phyloP scores from a whole-genome alignment of 2,888 invertebrate genomes.

The Portevinia maculata region DNA sequence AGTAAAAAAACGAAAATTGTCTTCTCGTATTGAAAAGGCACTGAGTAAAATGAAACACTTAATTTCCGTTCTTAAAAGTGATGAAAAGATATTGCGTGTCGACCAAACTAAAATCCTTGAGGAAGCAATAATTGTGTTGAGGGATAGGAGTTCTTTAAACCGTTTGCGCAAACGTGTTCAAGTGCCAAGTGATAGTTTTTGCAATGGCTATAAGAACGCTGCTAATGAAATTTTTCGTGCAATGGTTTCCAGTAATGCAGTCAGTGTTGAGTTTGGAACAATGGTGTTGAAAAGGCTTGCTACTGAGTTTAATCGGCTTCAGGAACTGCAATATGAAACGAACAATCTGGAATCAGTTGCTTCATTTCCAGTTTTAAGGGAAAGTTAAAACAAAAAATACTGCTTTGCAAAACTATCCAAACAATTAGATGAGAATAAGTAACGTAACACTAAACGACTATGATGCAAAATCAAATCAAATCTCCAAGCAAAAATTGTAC shows the following conservation, averaged over 20 bases:
- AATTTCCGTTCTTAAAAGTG: slow-evolving; percentile 90
- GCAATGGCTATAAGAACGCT: slow-evolving; percentile 93
- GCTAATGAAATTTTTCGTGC: slow-evolving; percentile 94
- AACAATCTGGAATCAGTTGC: neutral
- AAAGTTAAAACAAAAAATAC: neutral
- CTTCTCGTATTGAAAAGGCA: slow-evolving; percentile 94
- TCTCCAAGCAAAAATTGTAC: too few species aligned
- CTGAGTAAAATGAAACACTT: slow-evolving; percentile 94
- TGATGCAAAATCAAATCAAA: too few species aligned
- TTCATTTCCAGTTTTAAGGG: neutral
- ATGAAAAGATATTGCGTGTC: slow-evolving; percentile 92
- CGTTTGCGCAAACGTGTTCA: slow-evolving; percentile 78
- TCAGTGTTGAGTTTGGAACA: slow-evolving; percentile 92
- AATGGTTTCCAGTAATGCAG: slow-evolving; percentile 91
- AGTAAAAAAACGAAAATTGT: slow-evolving; percentile 93
- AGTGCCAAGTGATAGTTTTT: slow-evolving; percentile 86
- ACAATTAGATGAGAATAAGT: too few species aligned
- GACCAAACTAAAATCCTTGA: slow-evolving; percentile 95
- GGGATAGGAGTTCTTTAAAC: neutral
- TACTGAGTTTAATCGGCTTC: slow-evolving; percentile 87
- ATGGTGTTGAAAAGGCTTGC: slow-evolving; percentile 94
- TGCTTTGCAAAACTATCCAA: neutral
- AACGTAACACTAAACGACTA: too few species aligned
- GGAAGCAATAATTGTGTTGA: slow-evolving; percentile 87
- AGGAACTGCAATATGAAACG: slow-evolving; percentile 76